A percentile compares a stretch with the other conserved stretches of the same genome.
Conservation (phyloP, 2,888 invertebrate species). For the Chloroclystis v-ata region DNA sequence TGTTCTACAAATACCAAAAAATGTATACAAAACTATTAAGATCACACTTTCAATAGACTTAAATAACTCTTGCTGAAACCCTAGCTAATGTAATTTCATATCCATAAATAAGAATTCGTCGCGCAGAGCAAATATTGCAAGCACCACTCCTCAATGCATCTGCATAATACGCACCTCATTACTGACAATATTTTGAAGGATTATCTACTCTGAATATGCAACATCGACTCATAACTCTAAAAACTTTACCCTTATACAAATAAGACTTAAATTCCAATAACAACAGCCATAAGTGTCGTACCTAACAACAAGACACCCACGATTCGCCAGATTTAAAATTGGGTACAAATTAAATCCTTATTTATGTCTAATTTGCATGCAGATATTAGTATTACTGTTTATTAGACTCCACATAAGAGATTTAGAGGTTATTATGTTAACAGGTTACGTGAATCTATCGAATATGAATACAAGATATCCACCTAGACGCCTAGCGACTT, state of each 20-base stretch:
- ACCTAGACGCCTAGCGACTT: no score
- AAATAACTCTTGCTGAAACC: neutral
- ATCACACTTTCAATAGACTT: neutral
- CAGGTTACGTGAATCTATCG: slow-evolving; percentile 5
- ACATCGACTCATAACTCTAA: neutral
- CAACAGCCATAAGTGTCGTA: slow-evolving; percentile 13
- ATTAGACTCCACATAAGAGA: slow-evolving; percentile 7
- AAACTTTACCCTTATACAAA: slow-evolving; percentile 6
- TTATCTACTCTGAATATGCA: slow-evolving; percentile 21
- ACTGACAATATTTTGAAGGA: slow-evolving; percentile 33
- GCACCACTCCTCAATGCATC: slow-evolving; percentile 13
- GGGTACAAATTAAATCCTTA: slow-evolving; percentile 29
- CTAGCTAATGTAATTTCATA: slow-evolving; percentile 17
- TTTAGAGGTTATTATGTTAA: slow-evolving; percentile 6
- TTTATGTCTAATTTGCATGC: slow-evolving; percentile 24
- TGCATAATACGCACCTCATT: slow-evolving; percentile 18
- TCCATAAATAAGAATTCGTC: slow-evolving; percentile 32
- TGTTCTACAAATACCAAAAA: no score
- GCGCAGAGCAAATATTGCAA: slow-evolving; percentile 22
- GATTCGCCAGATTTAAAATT: slow-evolving; percentile 28
- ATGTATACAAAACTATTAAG: no score
- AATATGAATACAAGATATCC: neutral
- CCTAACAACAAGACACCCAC: slow-evolving; percentile 29
- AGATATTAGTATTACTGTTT: slow-evolving; percentile 19
- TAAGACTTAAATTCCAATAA: slow-evolving; percentile 15